Conservation (phyloP, 30 jellyfish, hydroid and myxozoan species). For the Hydractinia echinata region DNA sequence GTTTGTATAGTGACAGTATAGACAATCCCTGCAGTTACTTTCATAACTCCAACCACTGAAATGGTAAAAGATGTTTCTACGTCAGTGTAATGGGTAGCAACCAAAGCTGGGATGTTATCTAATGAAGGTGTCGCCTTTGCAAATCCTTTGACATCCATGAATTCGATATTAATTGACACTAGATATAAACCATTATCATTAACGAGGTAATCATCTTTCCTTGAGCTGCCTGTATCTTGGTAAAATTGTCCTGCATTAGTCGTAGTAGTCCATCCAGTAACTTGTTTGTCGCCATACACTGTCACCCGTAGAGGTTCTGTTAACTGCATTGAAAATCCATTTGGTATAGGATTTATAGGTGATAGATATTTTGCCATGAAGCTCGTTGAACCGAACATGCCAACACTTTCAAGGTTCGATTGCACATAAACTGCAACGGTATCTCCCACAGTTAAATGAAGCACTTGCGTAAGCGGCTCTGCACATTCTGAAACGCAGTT, state of each 20-base stretch:
- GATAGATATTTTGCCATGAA: constrained; percentile 35
- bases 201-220: constrained; percentile 20
- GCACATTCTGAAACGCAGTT: constrained; percentile 55
- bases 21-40: constrained; percentile 38
- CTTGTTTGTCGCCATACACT: constrained; percentile 63
- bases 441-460: constrained; percentile 31
- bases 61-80: constrained; percentile 33
- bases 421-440: constrained; percentile 55
- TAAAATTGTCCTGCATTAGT: constrained; percentile 56
- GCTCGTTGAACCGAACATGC: constrained; percentile 26
- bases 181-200: constrained; percentile 53
- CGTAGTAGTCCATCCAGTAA: constrained; percentile 50
- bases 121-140: constrained; percentile 48
- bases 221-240: constrained; percentile 15
- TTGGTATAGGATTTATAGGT: constrained; percentile 57
- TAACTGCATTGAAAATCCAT: constrained; percentile 55
- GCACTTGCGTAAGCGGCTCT: constrained; percentile 39
- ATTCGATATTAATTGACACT: constrained; percentile 51
- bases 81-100: constrained; percentile 23
- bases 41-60: constrained; percentile 69
- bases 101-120: constrained; percentile 56
- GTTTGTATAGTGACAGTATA: constrained; percentile 71
- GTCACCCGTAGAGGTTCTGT: background rate
- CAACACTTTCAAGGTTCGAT: constrained; percentile 26
- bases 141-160: constrained; percentile 49